A percentile compares a stretch with the other conserved stretches of the same genome.
phyloP scores from a whole-genome alignment of 2,888 invertebrate species.

The Rhagonycha fulva region DNA sequence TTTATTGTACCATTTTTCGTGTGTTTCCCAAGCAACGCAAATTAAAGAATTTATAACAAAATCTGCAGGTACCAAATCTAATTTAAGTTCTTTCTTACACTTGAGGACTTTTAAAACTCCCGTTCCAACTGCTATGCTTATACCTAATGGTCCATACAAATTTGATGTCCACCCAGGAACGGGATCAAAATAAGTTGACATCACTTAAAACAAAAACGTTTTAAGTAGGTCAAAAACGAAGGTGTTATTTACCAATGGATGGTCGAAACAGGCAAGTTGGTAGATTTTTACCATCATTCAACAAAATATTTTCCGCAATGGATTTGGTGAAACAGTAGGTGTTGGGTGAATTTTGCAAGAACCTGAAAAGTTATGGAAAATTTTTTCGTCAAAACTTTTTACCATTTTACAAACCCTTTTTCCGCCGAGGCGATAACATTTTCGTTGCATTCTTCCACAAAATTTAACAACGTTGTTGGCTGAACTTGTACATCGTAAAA shows the following conservation, averaged over 20 bases:
- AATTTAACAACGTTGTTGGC: conserved; percentile 49
- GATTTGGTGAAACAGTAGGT: conserved; percentile 72
- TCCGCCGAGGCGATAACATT: neutral
- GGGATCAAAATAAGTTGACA: conserved; percentile 55
- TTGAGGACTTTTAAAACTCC: conserved; percentile 58
- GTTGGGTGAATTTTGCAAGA: conserved; percentile 62
- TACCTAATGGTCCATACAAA: conserved; percentile 60
- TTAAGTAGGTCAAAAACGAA: neutral
- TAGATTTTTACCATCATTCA: conserved; percentile 58
- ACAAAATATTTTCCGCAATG: conserved; percentile 63
- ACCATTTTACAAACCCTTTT: neutral
- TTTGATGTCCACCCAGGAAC: conserved; percentile 69
- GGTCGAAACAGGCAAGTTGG: conserved; percentile 68
- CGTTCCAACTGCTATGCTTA: conserved; percentile 56
- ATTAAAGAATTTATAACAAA: conserved; percentile 52
- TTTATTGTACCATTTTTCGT: conserved; percentile 36
- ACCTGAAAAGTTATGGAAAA: conserved; percentile 32
- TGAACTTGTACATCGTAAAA: conserved; percentile 53
- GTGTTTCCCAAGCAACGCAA: conserved; percentile 50
- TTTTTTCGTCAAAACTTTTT: neutral
- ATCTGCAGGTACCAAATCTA: conserved; percentile 53
- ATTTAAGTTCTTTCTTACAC: conserved; percentile 39
- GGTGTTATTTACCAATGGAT: conserved; percentile 58
- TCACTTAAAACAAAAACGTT: conserved; percentile 45
- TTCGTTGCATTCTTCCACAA: conserved; percentile 41